Percentiles rank a stretch among this genome's conserved stretches.
Evolutionary conservation across 2,113 vertebrate species (phyloP).

Genomic region (Danio rerio): DNA sequence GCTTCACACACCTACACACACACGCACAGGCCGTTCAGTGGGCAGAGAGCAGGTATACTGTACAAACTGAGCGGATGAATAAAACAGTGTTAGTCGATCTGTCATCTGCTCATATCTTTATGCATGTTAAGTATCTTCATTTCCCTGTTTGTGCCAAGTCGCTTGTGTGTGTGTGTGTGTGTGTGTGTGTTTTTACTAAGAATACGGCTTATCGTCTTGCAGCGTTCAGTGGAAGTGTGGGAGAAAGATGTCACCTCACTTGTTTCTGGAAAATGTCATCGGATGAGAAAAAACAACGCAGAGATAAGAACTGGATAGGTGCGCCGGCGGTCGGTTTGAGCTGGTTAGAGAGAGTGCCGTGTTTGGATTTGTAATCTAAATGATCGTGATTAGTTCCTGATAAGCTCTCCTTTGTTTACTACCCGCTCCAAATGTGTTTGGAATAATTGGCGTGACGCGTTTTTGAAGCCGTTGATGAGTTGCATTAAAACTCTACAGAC

Average conservation of each 20-base stretch:
- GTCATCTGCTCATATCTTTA: slow-evolving; percentile 78
- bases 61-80: slow-evolving; percentile 80
- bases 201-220: slow-evolving; percentile 29
- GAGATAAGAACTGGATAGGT: slow-evolving; percentile 26
- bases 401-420: slow-evolving; percentile 3
- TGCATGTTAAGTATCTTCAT: slow-evolving; percentile 63
- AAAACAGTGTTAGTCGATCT: slow-evolving; percentile 83
- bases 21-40: slow-evolving; percentile 72
- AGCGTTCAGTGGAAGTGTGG: slow-evolving; percentile 28
- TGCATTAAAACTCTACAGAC: slow-evolving; percentile 29
- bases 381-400: background rate
- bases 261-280: slow-evolving; percentile 17
- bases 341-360: background rate
- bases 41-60: slow-evolving; percentile 77
- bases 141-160: slow-evolving; percentile 49
- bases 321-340: background rate
- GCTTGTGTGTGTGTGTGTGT: background rate
- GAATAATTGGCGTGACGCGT: background rate
- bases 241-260: slow-evolving; percentile 38
- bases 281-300: background rate
- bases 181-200: slow-evolving; percentile 1
- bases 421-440: background rate
- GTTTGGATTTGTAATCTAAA: slow-evolving; percentile 8
- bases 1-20: slow-evolving; percentile 74
- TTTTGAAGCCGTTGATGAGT: background rate